phyloP scores from a whole-genome alignment of 1,140 invertebrate species.

The Vollenhovia emeryi region DNA sequence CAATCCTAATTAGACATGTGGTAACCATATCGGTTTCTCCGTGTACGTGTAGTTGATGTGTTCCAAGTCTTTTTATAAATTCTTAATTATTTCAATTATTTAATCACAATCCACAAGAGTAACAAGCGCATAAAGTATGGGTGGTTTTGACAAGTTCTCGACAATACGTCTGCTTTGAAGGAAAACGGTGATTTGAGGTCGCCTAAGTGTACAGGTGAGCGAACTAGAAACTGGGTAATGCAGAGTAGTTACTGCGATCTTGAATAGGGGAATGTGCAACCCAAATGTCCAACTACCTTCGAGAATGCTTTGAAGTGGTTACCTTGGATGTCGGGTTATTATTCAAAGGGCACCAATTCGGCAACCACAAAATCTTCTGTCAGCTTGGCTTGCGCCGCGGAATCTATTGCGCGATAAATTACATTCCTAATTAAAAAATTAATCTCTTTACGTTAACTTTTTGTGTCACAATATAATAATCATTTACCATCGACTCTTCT shows the following conservation, averaged over 20 bases:
- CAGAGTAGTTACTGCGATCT: conserved; percentile 43
- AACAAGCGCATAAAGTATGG: background rate
- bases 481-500: background rate
- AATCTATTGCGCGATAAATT: conserved; percentile 6
- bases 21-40: no score
- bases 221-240: conserved; percentile 8
- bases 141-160: background rate
- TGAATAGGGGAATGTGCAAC: conserved; percentile 43
- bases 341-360: conserved; percentile 48
- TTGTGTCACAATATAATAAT: background rate
- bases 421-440: background rate
- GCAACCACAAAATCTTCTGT: conserved; percentile 13
- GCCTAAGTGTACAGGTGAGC: conserved; percentile 15
- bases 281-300: conserved; percentile 34
- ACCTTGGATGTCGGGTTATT: conserved; percentile 40
- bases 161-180: background rate
- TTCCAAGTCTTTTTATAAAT: background rate
- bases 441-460: background rate
- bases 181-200: conserved; percentile 28
- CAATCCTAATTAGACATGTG: no score
- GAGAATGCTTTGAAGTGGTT: conserved; percentile 50
- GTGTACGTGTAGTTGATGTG: background rate
- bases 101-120: background rate
- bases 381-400: background rate
- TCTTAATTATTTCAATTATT: background rate